A percentile compares a stretch with the other conserved stretches of the same genome.
These are phyloP conservation scores for Drosophila anceps DNA, from an alignment of 2,888 invertebrate genomes.

Conservation along the genomic window DNA sequence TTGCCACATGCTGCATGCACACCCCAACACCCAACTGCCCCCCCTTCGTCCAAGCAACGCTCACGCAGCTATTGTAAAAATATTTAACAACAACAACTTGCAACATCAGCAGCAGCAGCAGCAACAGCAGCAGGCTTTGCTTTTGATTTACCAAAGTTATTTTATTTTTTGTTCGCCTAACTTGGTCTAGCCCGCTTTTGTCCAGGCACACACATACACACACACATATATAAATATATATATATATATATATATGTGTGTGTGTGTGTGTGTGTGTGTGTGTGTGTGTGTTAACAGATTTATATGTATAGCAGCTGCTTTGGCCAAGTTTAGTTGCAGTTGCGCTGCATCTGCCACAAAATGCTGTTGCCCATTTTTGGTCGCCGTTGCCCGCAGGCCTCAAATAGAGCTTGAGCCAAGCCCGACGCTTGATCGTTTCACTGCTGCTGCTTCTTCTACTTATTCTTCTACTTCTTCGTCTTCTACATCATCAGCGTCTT, in stretches of 20 bases:
- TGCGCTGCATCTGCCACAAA: conserved; percentile 49
- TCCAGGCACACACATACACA: conserved; percentile 32
- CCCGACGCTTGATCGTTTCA: conserved; percentile 2
- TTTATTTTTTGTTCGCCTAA: conserved; percentile 59
- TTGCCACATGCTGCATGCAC: conserved; percentile 45
- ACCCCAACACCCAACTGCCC: not conserved
- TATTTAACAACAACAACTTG: conserved; percentile 59
- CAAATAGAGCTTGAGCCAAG: conserved; percentile 13
- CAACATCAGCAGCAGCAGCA: conserved; percentile 26
- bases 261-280: not conserved
- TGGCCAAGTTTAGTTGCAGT: conserved; percentile 40
- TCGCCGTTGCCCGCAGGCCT: conserved; percentile 15
- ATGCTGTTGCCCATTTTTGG: conserved; percentile 81
- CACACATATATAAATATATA: conserved; percentile 19
- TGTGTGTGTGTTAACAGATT: not conserved
- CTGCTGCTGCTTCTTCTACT: not conserved
- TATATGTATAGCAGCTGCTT: conserved; percentile 13
- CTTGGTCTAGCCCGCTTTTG: conserved; percentile 65
- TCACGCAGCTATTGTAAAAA: conserved; percentile 79
- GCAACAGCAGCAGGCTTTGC: conserved; percentile 31
- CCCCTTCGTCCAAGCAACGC: conserved; percentile 22
- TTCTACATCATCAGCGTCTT: not conserved
- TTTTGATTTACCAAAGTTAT: conserved; percentile 71
- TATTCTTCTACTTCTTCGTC: not conserved
- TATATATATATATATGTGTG: too few relatives aligned